Evolutionary conservation across 2,888 invertebrate genomes (phyloP).

Genomic region (Opisthograptis luteolata): DNA sequence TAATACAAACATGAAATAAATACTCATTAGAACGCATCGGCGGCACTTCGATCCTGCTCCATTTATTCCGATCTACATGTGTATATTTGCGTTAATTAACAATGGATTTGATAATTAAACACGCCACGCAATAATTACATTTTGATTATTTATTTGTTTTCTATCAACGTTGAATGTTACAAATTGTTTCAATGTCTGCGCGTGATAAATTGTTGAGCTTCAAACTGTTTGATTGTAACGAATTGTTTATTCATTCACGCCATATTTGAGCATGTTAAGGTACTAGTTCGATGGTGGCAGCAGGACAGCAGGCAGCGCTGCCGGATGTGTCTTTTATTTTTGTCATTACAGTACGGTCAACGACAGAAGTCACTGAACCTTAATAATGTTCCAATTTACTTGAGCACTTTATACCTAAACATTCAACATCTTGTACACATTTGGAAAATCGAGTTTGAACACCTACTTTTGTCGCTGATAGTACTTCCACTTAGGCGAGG

Average conservation of each 20-base stretch:
- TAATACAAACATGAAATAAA: too few relatives aligned
- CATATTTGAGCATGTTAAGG: conserved; percentile 5
- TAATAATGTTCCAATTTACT: too few relatives aligned
- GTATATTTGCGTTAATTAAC: conserved; percentile 10
- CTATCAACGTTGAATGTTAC: conserved; percentile 12
- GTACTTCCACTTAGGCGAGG: too few relatives aligned
- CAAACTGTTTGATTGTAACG: conserved; percentile 4
- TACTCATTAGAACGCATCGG: conserved; percentile 8
- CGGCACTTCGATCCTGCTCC: conserved; percentile 1
- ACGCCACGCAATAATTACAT: conserved; percentile 5
- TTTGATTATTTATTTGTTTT: conserved; percentile 24
- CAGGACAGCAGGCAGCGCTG: too few relatives aligned
- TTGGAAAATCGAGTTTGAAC: too few relatives aligned
- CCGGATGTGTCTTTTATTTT: too few relatives aligned
- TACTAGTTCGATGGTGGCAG: too few relatives aligned
- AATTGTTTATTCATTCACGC: conserved; percentile 13
- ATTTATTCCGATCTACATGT: conserved; percentile 10
- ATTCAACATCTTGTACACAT: too few relatives aligned
- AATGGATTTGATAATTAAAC: conserved; percentile 16
- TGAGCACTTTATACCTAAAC: too few relatives aligned
- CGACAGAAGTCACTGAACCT: too few relatives aligned
- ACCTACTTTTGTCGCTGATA: too few relatives aligned
- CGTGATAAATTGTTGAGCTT: conserved; percentile 15
- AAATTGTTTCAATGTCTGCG: conserved; percentile 9
- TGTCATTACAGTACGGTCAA: too few relatives aligned